Evolutionary conservation across 2,113 vertebrate genomes (phyloP), one percentile per base, ranked within the genome.

Genomic region (Forbesichthys agassizii): DNA sequence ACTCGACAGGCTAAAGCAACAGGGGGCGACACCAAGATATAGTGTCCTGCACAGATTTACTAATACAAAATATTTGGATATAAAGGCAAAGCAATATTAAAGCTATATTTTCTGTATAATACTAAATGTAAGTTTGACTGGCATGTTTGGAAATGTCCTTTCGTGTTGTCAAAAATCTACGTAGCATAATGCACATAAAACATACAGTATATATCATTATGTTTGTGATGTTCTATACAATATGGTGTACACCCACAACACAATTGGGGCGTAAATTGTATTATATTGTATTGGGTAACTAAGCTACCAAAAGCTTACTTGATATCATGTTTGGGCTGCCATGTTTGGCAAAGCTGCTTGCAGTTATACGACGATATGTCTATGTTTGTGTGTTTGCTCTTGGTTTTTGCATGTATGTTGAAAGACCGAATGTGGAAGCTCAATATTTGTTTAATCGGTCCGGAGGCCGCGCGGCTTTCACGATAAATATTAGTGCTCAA

Each of bases 401-500:
- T 71, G 67, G 57, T 61, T 80, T 70, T 67, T 64, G 78, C 74
- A 52, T 83, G 78, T 59, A 67, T 87, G 84, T 86, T 84, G 73
- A 74, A 64, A 75, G 54, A 84, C 81, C 72, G 63, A 78, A 77
- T 58, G 66, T 65, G 74, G 78, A 73, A 77, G 77, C 69, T 75
- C 64, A 33, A n/a, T 76, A 65, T 88, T 90, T 85, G 72, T 87
- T 92, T 86, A 78, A 75, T 67, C 73, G 64, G 74, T 82, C 88
- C 84, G 85, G 79, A 64, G 61, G 84, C 69, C 75, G 61, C 64
- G 69, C 55, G 55, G 84, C 86, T 84, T 79, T 90, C 74, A 82
- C 74, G 73, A 88, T 86, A 87, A 89, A 89, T 88, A 88, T 87
- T 86, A 86, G 77, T 68, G 64, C 77, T 79, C 83, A 88, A 90